Percentiles rank a stretch among this genome's conserved stretches.
phyloP scores from a whole-genome alignment of 2,888 invertebrate genomes.

The Hirtodrosophila cameraria region DNA sequence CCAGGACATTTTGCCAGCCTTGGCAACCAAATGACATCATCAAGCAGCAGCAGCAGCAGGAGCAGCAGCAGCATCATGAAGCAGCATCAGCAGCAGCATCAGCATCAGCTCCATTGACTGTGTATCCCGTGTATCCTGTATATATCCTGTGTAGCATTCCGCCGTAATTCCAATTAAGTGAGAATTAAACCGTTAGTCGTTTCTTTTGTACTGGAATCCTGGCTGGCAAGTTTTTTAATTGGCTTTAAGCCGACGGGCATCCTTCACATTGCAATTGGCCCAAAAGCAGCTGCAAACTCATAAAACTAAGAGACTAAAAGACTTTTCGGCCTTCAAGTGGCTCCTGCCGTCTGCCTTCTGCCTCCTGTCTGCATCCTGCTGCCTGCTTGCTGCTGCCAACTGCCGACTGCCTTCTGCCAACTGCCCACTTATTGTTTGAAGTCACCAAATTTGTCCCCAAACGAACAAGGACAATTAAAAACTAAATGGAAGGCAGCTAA shows the following conservation, averaged over 20 bases:
- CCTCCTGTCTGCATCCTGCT: too few species aligned
- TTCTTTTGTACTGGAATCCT: constrained; percentile 42
- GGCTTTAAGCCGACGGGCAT: constrained; percentile 55
- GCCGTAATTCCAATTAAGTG: constrained; percentile 75
- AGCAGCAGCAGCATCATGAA: constrained; percentile 7
- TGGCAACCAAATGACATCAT: too few species aligned
- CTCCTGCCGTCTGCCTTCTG: too few species aligned
- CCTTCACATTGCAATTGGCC: constrained; percentile 27
- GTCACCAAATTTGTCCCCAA: constrained; percentile 7
- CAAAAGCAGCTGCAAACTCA: constrained; percentile 26
- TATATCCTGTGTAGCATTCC: constrained; percentile 22
- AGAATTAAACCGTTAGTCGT: constrained; percentile 71
- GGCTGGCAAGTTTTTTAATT: constrained; percentile 56
- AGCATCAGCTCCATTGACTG: constrained; percentile 17
- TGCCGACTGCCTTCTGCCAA: too few species aligned
- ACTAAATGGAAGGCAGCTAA: constrained; percentile 11
- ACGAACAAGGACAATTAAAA: constrained; percentile 53
- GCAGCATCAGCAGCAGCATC: constrained; percentile 30
- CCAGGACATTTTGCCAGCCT: too few species aligned
- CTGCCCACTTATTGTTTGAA: constrained; percentile 32
- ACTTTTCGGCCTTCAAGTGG: constrained; percentile 27
- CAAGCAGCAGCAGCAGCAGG: too few species aligned
- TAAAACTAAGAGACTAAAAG: constrained; percentile 23
- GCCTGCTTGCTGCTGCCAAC: too few species aligned
- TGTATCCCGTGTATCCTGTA: background rate